A percentile compares a stretch with the other conserved stretches of the same genome.
Conservation (phyloP, 2,888 invertebrate species). For the Rotaria magnacalcarata region DNA sequence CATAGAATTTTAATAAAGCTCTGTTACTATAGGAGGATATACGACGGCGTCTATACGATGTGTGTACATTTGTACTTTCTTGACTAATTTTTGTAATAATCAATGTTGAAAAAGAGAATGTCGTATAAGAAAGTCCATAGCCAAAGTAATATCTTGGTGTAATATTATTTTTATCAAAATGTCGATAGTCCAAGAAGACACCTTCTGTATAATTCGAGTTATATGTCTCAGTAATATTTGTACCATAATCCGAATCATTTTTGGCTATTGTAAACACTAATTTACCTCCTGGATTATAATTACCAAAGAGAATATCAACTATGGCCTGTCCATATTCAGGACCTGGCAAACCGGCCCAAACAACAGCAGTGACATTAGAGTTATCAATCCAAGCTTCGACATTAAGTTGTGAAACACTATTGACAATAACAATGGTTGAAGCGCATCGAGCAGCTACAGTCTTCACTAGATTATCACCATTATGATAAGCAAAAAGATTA, state of each 20-base stretch:
- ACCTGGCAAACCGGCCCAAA: not conserved
- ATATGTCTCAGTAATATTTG: not conserved
- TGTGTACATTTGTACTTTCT: not conserved
- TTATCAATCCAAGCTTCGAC: not conserved
- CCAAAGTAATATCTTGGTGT: not conserved
- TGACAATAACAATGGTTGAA: not conserved
- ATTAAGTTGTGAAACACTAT: slow-evolving; percentile 8
- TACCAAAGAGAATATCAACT: not conserved
- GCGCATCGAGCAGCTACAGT: not conserved
- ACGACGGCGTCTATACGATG: not conserved
- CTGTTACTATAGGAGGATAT: not conserved
- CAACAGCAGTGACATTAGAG: not conserved
- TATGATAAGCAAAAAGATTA: not conserved
- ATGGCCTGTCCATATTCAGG: not conserved
- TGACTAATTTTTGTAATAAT: not conserved
- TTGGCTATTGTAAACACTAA: too few species aligned
- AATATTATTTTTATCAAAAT: slow-evolving; percentile 8
- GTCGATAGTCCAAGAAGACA: not conserved
- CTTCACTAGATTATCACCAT: not conserved
- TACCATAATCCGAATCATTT: not conserved
- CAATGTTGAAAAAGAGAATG: not conserved
- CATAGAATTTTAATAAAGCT: not conserved
- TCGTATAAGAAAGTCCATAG: not conserved
- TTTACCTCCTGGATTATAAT: not conserved
- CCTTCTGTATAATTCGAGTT: not conserved